Evolutionary conservation across 2,113 vertebrate species (phyloP), one percentile per base, ranked within the genome.

Genomic region (Campylorhamphus procurvoides): DNA sequence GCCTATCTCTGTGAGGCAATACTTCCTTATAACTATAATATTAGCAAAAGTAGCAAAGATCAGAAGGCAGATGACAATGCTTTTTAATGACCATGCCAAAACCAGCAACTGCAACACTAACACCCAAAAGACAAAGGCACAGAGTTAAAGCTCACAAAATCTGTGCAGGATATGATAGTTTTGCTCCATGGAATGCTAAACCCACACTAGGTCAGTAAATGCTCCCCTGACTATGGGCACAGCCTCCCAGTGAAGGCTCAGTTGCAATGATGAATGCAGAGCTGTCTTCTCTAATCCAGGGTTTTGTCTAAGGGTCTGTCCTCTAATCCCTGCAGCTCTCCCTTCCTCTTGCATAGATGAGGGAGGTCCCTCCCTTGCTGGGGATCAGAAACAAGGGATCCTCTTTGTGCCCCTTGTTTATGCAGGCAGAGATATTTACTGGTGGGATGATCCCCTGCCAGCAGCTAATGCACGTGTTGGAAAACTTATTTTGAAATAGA

Each of bases 371-470:
- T 98, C 98, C 84, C 96, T 98, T 76, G 98, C 98, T 2, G 98
- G 98, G 52, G 98, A 98, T 3, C 98, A 99, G 97, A 98, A 98
- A 85, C 98, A 98, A 97, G 97, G 97, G 64, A 95, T 98, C 82
- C 98, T 98, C 83, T 95, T 98, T 91, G 98, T 98, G 35, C 96
- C 97, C 8, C 97, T 98, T 0, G 91, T 99, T 86, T 99, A 98
- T 75, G 98, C 98, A 13, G 94, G 98, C 58, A 96, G 91, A 46
- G 98, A 98, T 59, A 97, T 98, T 92, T 97, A 98, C 84, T 97
- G 98, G 29, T 95, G 99, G 50, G 98, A 99, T 0, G 98, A 99
- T 67, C 98, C 98, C 2, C 88, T 99, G 12, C 98, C 98, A 6
- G 98, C 98, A 3, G 98, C 99, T 8, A 98, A 99, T 7, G 95